Conservation (phyloP, 1,140 invertebrate genomes). For the Manduca sexta region DNA sequence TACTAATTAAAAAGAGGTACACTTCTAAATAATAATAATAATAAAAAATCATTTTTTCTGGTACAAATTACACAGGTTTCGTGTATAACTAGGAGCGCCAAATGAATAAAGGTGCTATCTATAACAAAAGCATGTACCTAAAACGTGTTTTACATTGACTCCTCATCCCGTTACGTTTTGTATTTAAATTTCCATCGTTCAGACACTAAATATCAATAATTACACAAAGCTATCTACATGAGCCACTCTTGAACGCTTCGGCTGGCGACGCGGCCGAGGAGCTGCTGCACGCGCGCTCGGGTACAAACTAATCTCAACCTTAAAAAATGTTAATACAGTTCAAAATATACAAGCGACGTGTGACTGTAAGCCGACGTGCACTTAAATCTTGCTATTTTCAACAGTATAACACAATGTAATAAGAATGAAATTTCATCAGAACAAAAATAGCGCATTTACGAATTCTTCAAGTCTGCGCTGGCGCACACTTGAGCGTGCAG, state of each 20-base stretch:
- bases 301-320: too few relatives aligned
- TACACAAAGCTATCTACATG: conserved; percentile 72
- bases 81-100: conserved; percentile 36
- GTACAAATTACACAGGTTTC: conserved; percentile 32
- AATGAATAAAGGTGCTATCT: conserved; percentile 29
- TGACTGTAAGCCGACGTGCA: background rate
- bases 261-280: background rate
- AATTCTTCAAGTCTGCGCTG: too few relatives aligned
- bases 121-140: conserved; percentile 31
- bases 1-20: conserved; percentile 52
- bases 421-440: too few relatives aligned
- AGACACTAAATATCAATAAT: conserved; percentile 67
- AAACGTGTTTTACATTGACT: conserved; percentile 24
- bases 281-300: too few relatives aligned
- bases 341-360: too few relatives aligned
- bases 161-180: conserved; percentile 22
- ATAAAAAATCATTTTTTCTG: conserved; percentile 27
- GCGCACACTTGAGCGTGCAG: too few relatives aligned
- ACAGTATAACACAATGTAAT: too few relatives aligned
- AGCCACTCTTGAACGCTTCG: conserved; percentile 47
- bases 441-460: too few relatives aligned
- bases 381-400: too few relatives aligned
- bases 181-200: conserved; percentile 38
- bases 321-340: too few relatives aligned
- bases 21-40: conserved; percentile 33